A percentile compares a stretch with the other conserved stretches of the same genome.
phyloP scores from a whole-genome alignment of 2,113 vertebrate species.

The Ptyas mucosa region DNA sequence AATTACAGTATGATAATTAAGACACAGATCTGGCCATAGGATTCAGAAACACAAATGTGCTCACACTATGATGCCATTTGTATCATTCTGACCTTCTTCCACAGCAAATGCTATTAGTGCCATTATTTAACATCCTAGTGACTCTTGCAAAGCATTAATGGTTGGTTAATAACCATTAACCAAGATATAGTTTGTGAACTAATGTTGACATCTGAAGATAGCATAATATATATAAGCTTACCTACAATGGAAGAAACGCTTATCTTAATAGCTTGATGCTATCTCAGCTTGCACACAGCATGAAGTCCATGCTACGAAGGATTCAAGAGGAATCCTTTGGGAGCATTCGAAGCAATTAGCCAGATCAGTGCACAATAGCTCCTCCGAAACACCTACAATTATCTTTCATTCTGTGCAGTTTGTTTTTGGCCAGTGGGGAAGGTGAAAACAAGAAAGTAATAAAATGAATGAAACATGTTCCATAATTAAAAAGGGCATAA shows the following conservation, averaged over 20 bases:
- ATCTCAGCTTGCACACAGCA: neutral
- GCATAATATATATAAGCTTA: neutral
- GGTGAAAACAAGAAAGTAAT: neutral
- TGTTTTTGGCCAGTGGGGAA: neutral
- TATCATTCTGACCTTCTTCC: neutral
- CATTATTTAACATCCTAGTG: neutral
- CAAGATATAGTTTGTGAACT: neutral
- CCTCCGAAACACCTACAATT: neutral
- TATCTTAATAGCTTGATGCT: neutral
- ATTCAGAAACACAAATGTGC: neutral
- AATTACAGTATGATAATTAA: neutral
- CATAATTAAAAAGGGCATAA: neutral
- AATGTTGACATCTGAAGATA: too few species aligned
- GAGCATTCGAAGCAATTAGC: neutral
- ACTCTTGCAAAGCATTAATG: neutral
- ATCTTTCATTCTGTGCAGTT: neutral
- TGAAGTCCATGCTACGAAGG: neutral
- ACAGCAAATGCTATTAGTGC: neutral
- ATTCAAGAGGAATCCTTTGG: neutral
- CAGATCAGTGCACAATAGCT: neutral
- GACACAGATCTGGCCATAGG: neutral
- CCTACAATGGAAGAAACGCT: neutral
- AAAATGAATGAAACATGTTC: constrained; percentile 5
- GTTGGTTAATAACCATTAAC: neutral
- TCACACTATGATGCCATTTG: neutral